Evolutionary conservation across 2,888 invertebrate species (phyloP).

Genomic region (Rhaphigaster nebulosa): DNA sequence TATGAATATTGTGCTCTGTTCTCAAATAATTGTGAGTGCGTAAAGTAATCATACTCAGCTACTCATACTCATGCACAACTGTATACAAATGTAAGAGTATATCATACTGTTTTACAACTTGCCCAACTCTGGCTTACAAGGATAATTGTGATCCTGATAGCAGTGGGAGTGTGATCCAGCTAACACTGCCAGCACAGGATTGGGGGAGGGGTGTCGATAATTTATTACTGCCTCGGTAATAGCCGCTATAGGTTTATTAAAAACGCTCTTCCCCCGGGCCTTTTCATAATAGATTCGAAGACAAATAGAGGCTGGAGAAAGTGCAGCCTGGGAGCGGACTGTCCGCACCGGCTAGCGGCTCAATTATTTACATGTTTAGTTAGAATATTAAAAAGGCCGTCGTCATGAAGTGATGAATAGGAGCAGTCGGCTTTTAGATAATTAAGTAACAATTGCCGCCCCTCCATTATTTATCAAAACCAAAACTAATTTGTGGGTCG

Average conservation of each 20-base stretch:
- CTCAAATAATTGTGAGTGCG: no score
- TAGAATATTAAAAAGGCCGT: constrained; percentile 38
- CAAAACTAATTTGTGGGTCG: constrained; percentile 38
- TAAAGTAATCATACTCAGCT: no score
- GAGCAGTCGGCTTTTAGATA: constrained; percentile 6
- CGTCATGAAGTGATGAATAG: constrained; percentile 27
- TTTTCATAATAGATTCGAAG: not conserved
- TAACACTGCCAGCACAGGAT: not conserved
- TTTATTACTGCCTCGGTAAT: constrained; percentile 20
- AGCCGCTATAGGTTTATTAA: constrained; percentile 24
- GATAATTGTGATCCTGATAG: not conserved
- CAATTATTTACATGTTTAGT: constrained; percentile 41
- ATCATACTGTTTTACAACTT: no score
- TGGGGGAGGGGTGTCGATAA: not conserved
- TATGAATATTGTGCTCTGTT: no score
- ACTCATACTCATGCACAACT: no score
- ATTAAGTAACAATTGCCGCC: constrained; percentile 35
- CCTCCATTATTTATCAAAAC: not conserved
- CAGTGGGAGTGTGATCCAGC: not conserved
- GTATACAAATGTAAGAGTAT: no score
- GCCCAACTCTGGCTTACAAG: not conserved
- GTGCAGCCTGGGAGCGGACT: not conserved
- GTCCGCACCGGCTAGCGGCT: not conserved
- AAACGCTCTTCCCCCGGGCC: not conserved
- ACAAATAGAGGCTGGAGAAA: constrained; percentile 39